A percentile compares a stretch with the other conserved stretches of the same genome.
Conservation (phyloP, 2,888 invertebrate species). For the Limulus polyphemus region DNA sequence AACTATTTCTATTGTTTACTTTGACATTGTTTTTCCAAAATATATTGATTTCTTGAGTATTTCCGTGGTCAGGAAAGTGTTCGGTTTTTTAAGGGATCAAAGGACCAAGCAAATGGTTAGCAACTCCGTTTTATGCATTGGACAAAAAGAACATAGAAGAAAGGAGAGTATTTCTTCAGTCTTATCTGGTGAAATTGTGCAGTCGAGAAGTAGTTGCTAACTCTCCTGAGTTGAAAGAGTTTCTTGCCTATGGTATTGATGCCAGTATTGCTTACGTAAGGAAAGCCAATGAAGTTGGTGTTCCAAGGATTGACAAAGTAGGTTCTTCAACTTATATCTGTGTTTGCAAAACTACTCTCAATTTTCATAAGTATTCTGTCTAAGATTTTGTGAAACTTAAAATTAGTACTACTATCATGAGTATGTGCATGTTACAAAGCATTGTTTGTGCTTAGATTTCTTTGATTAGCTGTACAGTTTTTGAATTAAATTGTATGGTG, state of each 20-base stretch:
- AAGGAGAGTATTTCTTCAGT: constrained; percentile 37
- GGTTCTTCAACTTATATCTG: background rate
- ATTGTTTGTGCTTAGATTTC: too few species aligned
- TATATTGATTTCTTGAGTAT: too few species aligned
- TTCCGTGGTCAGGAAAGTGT: too few species aligned
- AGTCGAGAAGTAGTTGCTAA: constrained; percentile 34
- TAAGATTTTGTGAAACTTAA: too few species aligned
- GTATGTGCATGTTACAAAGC: too few species aligned
- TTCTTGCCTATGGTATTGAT: constrained; percentile 40
- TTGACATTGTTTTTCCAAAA: too few species aligned
- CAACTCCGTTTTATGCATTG: constrained; percentile 39
- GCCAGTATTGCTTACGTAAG: constrained; percentile 36
- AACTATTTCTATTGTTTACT: too few species aligned
- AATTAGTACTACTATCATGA: too few species aligned
- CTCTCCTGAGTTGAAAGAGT: constrained; percentile 38
- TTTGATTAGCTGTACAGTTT: too few species aligned
- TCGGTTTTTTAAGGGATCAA: constrained; percentile 33
- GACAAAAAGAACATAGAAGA: constrained; percentile 37
- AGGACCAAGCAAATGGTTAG: constrained; percentile 39
- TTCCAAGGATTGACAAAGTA: constrained; percentile 37
- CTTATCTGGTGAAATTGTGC: constrained; percentile 37
- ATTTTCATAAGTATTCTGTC: too few species aligned
- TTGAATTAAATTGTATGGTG: too few species aligned
- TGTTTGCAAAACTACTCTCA: too few species aligned
- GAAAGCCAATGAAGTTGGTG: constrained; percentile 30